phyloP scores from a whole-genome alignment of 2,113 vertebrate genomes.

The Takifugu flavidus region DNA sequence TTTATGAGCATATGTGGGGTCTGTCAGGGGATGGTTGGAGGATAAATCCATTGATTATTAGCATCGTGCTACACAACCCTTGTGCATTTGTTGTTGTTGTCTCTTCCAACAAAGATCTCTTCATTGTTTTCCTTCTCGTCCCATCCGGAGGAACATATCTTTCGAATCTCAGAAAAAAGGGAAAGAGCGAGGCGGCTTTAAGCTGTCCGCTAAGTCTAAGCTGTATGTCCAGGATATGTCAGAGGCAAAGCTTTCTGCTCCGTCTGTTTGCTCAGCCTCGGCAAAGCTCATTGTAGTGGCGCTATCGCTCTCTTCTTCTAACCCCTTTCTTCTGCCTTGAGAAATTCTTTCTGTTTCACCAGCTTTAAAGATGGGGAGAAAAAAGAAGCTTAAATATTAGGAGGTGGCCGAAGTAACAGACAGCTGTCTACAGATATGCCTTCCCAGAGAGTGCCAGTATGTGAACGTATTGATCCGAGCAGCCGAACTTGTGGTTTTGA shows the following conservation, averaged over 20 bases:
- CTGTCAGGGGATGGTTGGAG: constrained; percentile 26
- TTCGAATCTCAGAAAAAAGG: constrained; percentile 12
- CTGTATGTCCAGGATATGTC: constrained; percentile 56
- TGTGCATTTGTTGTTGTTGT: not conserved
- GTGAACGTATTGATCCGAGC: constrained; percentile 60
- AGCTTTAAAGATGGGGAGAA: constrained; percentile 27
- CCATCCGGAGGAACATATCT: constrained; percentile 7
- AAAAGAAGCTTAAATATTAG: constrained; percentile 9
- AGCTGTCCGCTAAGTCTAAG: constrained; percentile 60
- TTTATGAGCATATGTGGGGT: constrained; percentile 47
- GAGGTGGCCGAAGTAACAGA: constrained; percentile 15
- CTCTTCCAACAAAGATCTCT: too few relatives aligned
- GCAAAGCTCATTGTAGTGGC: constrained; percentile 46
- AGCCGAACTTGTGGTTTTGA: constrained; percentile 57
- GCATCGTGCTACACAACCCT: not conserved
- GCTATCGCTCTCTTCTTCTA: constrained; percentile 20
- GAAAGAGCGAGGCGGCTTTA: constrained; percentile 29
- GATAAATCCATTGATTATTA: not conserved
- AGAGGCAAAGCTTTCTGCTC: constrained; percentile 41
- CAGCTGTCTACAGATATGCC: constrained; percentile 35
- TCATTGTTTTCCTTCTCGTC: constrained; percentile 16
- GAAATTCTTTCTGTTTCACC: constrained; percentile 38
- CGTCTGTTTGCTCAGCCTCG: constrained; percentile 48
- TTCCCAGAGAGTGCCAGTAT: constrained; percentile 30
- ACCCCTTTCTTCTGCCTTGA: constrained; percentile 20